Percentiles rank a stretch among this genome's conserved stretches.
Evolutionary conservation across 1,140 invertebrate genomes (phyloP).

Genomic region (Nilaparvata lugens): DNA sequence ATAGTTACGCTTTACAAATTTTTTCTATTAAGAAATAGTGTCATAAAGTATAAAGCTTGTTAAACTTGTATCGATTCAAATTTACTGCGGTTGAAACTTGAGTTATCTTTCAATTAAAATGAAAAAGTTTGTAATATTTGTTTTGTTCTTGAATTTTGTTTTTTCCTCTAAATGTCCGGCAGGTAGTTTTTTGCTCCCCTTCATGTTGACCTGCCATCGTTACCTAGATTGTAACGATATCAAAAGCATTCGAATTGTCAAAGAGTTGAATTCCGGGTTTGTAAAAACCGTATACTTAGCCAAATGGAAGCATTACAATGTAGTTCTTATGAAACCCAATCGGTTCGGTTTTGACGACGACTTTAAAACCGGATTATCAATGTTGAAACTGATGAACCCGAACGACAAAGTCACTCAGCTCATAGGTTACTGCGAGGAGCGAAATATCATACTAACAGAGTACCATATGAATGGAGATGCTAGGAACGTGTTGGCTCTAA

Average conservation of each 20-base stretch:
- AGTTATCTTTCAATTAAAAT: too few relatives aligned
- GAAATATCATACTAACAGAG: slow-evolving; percentile 36
- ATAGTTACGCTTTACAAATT: too few relatives aligned
- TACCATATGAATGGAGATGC: slow-evolving; percentile 37
- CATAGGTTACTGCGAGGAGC: slow-evolving; percentile 33
- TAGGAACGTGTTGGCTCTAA: slow-evolving; percentile 23
- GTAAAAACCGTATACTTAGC: slow-evolving; percentile 36
- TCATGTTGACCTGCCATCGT: slow-evolving; percentile 32
- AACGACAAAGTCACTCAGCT: slow-evolving; percentile 31
- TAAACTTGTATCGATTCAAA: too few relatives aligned
- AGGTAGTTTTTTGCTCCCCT: too few relatives aligned
- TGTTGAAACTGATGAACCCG: slow-evolving; percentile 33
- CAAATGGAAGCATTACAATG: slow-evolving; percentile 31
- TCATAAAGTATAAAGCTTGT: neutral
- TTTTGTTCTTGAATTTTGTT: too few relatives aligned
- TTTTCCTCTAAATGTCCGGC: slow-evolving; percentile 16
- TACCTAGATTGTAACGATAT: slow-evolving; percentile 35
- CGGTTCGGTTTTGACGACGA: slow-evolving; percentile 33
- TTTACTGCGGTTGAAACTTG: too few relatives aligned
- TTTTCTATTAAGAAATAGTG: too few relatives aligned
- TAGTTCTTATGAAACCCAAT: slow-evolving; percentile 32
- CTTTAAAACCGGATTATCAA: slow-evolving; percentile 38
- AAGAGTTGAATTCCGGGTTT: slow-evolving; percentile 33
- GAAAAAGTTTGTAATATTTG: too few relatives aligned
- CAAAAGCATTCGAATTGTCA: slow-evolving; percentile 24